Evolutionary conservation across 2,797 vertebrate genomes (phyloP).

Genomic region (Taeniopygia guttata): DNA sequence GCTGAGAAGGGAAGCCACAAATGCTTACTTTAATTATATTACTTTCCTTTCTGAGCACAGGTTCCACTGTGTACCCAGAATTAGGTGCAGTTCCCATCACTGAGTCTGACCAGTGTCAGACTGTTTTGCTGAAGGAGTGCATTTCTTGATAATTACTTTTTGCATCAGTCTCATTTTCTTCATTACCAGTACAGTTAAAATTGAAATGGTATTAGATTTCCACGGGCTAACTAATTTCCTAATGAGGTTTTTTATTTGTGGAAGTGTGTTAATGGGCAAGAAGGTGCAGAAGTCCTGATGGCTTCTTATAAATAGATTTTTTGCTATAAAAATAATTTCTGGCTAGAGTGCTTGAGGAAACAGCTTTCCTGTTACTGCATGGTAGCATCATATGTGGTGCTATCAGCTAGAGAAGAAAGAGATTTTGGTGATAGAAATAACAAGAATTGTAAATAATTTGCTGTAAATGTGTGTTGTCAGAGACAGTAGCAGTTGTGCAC

Average conservation of each 20-base stretch:
- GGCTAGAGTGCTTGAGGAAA: not conserved
- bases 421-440: not conserved
- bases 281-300: not conserved
- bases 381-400: not conserved
- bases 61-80: not conserved
- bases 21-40: not conserved
- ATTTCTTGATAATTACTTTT: not conserved
- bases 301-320: not conserved
- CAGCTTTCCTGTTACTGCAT: not conserved
- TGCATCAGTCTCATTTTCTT: not conserved
- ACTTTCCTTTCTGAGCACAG: not conserved
- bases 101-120: not conserved
- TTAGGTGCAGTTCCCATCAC: not conserved
- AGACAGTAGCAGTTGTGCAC: not conserved
- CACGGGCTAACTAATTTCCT: not conserved
- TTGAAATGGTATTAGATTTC: not conserved
- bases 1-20: not conserved
- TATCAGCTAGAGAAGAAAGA: not conserved
- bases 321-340: not conserved
- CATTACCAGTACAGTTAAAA: not conserved
- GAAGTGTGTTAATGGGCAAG: not conserved
- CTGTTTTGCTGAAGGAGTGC: conserved; percentile 18
- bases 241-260: not conserved
- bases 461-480: not conserved
- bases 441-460: not conserved